Evolutionary conservation across 2,888 invertebrate species (phyloP), one percentile per base, ranked within the genome.

Genomic region (Spialia ferax): DNA sequence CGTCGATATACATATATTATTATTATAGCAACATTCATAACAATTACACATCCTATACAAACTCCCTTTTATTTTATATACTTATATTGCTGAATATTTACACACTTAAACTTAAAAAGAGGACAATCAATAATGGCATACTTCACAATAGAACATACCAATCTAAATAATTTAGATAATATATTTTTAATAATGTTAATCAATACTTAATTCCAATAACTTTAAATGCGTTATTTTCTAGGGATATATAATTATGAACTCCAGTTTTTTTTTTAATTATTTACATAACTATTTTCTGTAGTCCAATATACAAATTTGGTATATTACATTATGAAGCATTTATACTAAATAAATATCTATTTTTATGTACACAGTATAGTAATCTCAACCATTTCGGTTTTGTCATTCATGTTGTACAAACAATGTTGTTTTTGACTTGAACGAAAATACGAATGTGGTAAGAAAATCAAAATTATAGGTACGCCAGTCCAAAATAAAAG

Each of bases 21-120:
- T 38, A 38, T 38, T 42, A 79, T 78, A 78, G 73, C 71, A 83
- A 84, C 83, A 86, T 82, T 82, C 80, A 86, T 83, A 89, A 87
- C 84, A 84, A 80, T n/a, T 82, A 81, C 80, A 82, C 75, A 81
- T 83, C 84, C 84, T 88, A 83, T 89, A 90, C 86, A 88, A 87
- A 87, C 85, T 86, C 86, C 82, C 84, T 85, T 86, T 86, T 82
- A 85, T 85, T 82, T 74, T 80, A 74, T 78, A 77, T 77, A 77
- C 77, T 74, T 70, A 74, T 78, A 75, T 76, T 80, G 78, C 78
- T 78, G 78, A 76, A 80, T 91, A 91, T 91, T 88, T 90, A 91
- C 91, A 91, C 79, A 77, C 81, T 85, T 87, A 83, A 82, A 75
- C 79, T 71, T 75, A 71, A 48, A 61, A 52, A 61, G 61, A 65